Evolutionary conservation across 2,888 invertebrate species (phyloP).

Genomic region (Blastobasis lacticolella): DNA sequence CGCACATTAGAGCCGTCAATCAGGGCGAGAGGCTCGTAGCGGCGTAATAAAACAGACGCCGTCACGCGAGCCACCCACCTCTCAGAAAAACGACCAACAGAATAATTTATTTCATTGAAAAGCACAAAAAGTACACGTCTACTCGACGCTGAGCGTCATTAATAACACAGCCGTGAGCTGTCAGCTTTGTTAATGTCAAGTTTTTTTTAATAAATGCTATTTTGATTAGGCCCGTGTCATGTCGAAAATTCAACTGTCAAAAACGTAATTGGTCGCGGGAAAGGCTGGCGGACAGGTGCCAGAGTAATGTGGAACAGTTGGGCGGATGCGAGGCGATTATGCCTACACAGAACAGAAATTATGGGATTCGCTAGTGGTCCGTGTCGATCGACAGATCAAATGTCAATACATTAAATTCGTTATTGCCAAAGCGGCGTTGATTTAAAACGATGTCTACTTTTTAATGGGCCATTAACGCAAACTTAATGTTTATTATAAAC

Average conservation of each 20-base stretch:
- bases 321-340: slow-evolving; percentile 10
- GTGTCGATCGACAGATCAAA: background rate
- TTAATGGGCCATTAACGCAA: background rate
- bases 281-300: slow-evolving; percentile 45
- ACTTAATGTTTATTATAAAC: slow-evolving; percentile 1
- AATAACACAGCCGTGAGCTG: slow-evolving; percentile 71
- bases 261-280: slow-evolving; percentile 71
- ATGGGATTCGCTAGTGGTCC: background rate
- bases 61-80: slow-evolving; percentile 55
- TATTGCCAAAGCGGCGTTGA: background rate
- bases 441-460: background rate
- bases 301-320: slow-evolving; percentile 42
- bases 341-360: background rate
- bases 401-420: slow-evolving; percentile 1
- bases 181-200: slow-evolving; percentile 67
- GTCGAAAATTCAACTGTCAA: slow-evolving; percentile 74
- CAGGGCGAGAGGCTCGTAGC: slow-evolving; percentile 33
- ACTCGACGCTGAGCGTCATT: slow-evolving; percentile 48
- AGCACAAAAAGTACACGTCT: slow-evolving; percentile 40
- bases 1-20: slow-evolving; percentile 62
- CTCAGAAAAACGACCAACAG: slow-evolving; percentile 44
- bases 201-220: slow-evolving; percentile 71
- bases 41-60: slow-evolving; percentile 50
- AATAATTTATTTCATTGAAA: slow-evolving; percentile 61
- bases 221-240: slow-evolving; percentile 77